Evolutionary conservation across 1,140 invertebrate genomes (phyloP), one percentile per base, ranked within the genome.

Genomic region (Oryctes rhinoceros): DNA sequence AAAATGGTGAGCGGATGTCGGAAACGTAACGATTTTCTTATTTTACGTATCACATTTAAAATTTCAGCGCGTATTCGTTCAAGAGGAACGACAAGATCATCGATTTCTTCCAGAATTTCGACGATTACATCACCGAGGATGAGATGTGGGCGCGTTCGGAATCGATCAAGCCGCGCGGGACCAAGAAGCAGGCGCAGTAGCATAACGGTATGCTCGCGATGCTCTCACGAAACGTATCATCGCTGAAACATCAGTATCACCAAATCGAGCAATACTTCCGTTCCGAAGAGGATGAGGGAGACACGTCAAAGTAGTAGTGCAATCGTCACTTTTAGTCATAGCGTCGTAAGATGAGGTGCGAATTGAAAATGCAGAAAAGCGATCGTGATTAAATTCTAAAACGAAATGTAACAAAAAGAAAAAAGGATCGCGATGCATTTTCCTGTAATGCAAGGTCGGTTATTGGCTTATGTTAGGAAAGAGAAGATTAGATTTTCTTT

Each of bases 131-230:
- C 81, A 95, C 93, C 88, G 98, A 99, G 90, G 98, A 99, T 87
- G 94, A 96, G 65, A 96, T 99, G 93, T 99, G 98, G 98, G 96
- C 98, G 88, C 95, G 98, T 83, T 99, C 97, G 0, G 96, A 99
- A 88, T 93, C 92, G 79, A 98, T 99, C 81, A 99, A 98, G 90
- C 98, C 98, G 6, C 90, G 97, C 79, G 95, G 93, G 65, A 91
- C 91, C 65, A 91, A 90, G 80, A 91, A 91, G 83, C 65, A 24
- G 30, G 18, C 65, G n/a, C 20, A 67, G 65, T 67, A 67, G 30
- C 18, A 24, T 20, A 24, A 24, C 10, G 13, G 30, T 30, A 30
- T 11, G 65, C 9, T 35, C 65, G 20, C 13, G 20, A 67, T 67
- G 65, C 18, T 35, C 65, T 11, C 65, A 44, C 39, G 39, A 44